Conservation (phyloP, 2,888 invertebrate genomes). For the Lasioglossum villosulum region DNA sequence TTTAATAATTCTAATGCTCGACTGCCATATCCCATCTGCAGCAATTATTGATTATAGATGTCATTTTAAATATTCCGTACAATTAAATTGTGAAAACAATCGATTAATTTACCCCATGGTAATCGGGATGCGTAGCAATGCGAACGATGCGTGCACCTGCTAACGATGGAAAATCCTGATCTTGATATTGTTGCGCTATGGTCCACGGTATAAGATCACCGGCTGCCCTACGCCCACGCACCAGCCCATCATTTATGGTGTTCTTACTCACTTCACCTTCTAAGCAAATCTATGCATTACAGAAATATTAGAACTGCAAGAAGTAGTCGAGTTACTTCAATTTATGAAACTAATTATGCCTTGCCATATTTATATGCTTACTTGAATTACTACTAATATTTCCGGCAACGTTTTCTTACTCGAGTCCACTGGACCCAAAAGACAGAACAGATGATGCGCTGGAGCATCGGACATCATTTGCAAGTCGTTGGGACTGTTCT, state of each 20-base stretch:
- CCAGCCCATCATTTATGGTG: constrained; percentile 91
- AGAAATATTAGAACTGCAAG: constrained; percentile 29
- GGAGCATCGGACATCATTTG: constrained; percentile 99
- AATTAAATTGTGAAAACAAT: not conserved
- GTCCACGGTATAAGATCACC: constrained; percentile 99
- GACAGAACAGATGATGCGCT: constrained; percentile 98
- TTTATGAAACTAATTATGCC: not conserved
- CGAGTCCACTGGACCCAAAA: constrained; percentile 93
- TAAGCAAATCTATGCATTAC: constrained; percentile 86
- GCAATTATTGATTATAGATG: constrained; percentile 42
- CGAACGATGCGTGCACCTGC: constrained; percentile 96
- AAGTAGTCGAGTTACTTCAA: constrained; percentile 9
- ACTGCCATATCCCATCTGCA: constrained; percentile 98
- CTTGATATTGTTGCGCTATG: constrained; percentile 97
- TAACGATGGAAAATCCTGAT: constrained; percentile 95
- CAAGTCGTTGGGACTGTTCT: constrained; percentile 99
- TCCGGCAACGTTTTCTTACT: constrained; percentile 92
- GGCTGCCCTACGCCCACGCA: constrained; percentile 94
- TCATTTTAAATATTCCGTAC: not conserved
- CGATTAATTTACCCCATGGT: constrained; percentile 89
- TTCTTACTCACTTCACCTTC: constrained; percentile 90
- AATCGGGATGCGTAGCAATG: constrained; percentile 99
- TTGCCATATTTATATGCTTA: constrained; percentile 71
- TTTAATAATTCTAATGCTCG: constrained; percentile 93
- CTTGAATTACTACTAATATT: constrained; percentile 96